A percentile compares a stretch with the other conserved stretches of the same genome.
These are phyloP conservation scores for Pterocles burchelli DNA, from an alignment of 2,113 vertebrate genomes.

Conservation along the genomic window DNA sequence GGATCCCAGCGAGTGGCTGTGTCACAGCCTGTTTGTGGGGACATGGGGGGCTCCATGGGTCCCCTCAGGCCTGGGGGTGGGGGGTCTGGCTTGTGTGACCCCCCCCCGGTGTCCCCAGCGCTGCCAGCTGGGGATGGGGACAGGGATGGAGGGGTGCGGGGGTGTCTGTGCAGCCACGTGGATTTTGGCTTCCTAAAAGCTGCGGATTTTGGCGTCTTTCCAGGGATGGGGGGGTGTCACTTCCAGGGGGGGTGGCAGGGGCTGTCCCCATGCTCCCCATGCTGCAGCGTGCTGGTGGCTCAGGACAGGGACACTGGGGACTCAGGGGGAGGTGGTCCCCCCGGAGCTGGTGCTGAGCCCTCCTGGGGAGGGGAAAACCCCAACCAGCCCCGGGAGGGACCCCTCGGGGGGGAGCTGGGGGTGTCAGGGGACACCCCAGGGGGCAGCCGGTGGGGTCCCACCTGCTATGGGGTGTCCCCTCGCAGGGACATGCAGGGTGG, in stretches of 20 bases:
- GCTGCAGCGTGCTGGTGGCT: neutral
- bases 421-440: neutral
- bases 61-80: neutral
- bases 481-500: neutral
- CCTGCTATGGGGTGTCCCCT: neutral
- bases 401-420: neutral
- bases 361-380: neutral
- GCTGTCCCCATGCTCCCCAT: accelerated
- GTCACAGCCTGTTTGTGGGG: neutral
- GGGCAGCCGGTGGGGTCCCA: neutral
- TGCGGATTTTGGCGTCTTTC: neutral
- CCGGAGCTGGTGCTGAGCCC: accelerated
- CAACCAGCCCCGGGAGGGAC: neutral
- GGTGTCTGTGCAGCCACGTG: neutral
- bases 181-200: neutral
- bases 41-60: neutral
- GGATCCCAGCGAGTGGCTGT: neutral
- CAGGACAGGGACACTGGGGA: neutral
- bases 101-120: accelerated
- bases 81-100: neutral
- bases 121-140: accelerated
- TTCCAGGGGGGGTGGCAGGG: neutral
- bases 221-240: accelerated
- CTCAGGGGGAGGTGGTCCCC: accelerated
- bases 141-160: neutral